Conservation (phyloP, 2,113 vertebrate species). For the Brienomyrus brachyistius region DNA sequence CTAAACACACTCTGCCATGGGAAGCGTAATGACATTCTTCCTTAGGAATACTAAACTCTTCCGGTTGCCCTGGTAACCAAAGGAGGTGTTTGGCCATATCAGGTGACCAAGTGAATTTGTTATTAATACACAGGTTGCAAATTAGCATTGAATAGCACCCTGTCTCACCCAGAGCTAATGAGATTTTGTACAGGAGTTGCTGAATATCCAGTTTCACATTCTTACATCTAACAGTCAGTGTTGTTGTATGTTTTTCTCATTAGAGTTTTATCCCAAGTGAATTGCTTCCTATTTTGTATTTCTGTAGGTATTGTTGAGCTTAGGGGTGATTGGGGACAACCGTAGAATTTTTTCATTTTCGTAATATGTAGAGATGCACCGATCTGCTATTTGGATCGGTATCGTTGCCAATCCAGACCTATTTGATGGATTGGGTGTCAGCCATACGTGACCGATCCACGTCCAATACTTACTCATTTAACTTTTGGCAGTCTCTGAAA, state of each 20-base stretch:
- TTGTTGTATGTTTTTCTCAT: background rate
- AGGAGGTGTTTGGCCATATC: slow-evolving; percentile 31
- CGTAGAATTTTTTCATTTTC: background rate
- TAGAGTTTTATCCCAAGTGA: background rate
- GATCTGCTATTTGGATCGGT: too few species aligned
- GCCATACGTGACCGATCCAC: too few species aligned
- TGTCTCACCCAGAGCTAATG: background rate
- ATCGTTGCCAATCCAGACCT: too few species aligned
- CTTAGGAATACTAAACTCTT: slow-evolving; percentile 9
- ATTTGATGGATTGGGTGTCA: too few species aligned
- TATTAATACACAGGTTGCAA: background rate
- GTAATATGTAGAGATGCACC: background rate
- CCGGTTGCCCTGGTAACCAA: slow-evolving; percentile 42
- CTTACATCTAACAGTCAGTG: background rate
- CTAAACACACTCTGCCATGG: background rate
- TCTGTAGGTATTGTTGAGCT: background rate
- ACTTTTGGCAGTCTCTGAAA: too few species aligned
- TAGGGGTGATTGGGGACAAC: background rate
- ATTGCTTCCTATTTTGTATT: background rate
- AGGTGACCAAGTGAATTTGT: background rate
- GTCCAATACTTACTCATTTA: too few species aligned
- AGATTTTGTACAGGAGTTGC: background rate
- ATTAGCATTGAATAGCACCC: background rate
- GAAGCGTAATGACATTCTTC: background rate
- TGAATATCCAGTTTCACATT: background rate